These are phyloP conservation scores for Sphaeramia orbicularis DNA, from an alignment of 2,797 vertebrate species.

Conservation along the genomic window DNA sequence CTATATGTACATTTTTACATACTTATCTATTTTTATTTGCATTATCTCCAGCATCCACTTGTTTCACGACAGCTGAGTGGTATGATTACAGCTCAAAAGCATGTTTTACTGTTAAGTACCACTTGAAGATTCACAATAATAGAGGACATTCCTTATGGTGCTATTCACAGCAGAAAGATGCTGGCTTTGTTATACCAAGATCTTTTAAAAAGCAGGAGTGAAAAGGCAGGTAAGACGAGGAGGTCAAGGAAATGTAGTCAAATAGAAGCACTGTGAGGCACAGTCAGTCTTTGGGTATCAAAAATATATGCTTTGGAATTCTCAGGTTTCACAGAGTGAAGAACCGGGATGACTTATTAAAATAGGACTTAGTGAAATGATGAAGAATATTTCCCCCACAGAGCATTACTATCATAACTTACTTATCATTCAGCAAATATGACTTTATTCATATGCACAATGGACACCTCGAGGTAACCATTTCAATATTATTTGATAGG, in stretches of 20 bases:
- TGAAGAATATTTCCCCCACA: constrained; percentile 50
- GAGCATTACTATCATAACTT: constrained; percentile 58
- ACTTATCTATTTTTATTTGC: too few relatives aligned
- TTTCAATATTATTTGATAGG: constrained; percentile 84
- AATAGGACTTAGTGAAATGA: constrained; percentile 56
- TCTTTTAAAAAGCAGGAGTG: neutral
- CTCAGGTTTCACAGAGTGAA: constrained; percentile 25
- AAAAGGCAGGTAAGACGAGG: neutral
- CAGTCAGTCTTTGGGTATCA: constrained; percentile 8
- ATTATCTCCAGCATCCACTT: too few relatives aligned
- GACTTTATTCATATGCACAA: constrained; percentile 80
- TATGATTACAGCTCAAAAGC: too few relatives aligned
- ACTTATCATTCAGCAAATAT: constrained; percentile 77
- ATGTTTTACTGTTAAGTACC: too few relatives aligned
- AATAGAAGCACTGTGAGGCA: neutral
- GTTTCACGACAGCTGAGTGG: too few relatives aligned
- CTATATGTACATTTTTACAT: too few relatives aligned
- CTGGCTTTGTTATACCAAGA: neutral
- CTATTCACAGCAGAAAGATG: too few relatives aligned
- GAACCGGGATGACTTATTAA: constrained; percentile 29
- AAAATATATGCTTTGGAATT: constrained; percentile 5
- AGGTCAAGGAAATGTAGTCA: constrained; percentile 2
- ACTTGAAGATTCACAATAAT: too few relatives aligned
- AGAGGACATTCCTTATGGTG: too few relatives aligned
- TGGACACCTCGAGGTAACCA: constrained; percentile 77